A percentile compares a stretch with the other conserved stretches of the same genome.
Conservation (phyloP, 2,888 invertebrate genomes). For the Macrosiphum euphorbiae region DNA sequence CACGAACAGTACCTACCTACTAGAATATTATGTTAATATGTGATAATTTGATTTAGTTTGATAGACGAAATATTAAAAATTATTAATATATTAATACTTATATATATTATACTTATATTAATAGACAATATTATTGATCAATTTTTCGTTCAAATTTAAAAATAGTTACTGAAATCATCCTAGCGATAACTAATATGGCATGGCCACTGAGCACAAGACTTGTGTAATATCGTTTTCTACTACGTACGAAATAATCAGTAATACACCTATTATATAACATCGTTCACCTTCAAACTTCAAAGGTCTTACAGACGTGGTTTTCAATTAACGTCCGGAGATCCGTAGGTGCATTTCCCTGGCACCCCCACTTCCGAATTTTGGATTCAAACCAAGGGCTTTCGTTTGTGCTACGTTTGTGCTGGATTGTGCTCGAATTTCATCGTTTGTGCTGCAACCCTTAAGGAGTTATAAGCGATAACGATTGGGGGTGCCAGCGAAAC, state of each 20-base stretch:
- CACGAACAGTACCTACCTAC: background rate
- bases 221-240: background rate
- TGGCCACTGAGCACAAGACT: background rate
- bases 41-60: background rate
- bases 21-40: background rate
- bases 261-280: background rate
- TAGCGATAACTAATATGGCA: background rate
- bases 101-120: too few species aligned
- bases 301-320: background rate
- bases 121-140: background rate
- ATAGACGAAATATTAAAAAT: background rate
- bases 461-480: too few species aligned
- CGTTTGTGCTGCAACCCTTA: too few species aligned
- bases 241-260: background rate
- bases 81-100: too few species aligned
- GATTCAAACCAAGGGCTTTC: too few species aligned
- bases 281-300: background rate
- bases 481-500: too few species aligned
- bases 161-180: background rate
- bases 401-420: too few species aligned
- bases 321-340: background rate
- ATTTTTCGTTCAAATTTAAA: background rate
- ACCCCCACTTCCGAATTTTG: too few species aligned
- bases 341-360: too few species aligned
- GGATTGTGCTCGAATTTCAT: too few species aligned